Evolutionary conservation across 2,888 invertebrate genomes (phyloP).

Genomic region (Dryococelus australis): DNA sequence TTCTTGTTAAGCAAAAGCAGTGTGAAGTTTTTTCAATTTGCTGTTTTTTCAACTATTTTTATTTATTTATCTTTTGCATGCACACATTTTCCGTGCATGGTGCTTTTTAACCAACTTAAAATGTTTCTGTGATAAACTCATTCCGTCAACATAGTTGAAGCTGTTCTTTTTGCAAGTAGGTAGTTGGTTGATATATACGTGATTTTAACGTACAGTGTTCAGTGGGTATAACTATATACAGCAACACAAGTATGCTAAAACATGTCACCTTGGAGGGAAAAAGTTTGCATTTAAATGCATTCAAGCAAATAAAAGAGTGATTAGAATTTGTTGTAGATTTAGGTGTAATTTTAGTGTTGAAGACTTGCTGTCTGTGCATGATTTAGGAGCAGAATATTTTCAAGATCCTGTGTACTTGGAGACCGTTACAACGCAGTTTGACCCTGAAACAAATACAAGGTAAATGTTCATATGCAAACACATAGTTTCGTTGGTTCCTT

Average conservation of each 20-base stretch:
- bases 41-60: background rate
- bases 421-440: constrained; percentile 61
- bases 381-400: constrained; percentile 66
- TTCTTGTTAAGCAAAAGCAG: background rate
- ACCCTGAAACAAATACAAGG: constrained; percentile 64
- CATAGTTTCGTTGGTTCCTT: too few species aligned
- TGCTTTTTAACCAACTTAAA: background rate
- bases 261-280: too few species aligned
- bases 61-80: background rate
- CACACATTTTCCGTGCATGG: background rate
- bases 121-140: background rate
- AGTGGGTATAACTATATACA: background rate
- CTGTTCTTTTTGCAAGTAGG: too few species aligned
- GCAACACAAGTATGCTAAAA: background rate
- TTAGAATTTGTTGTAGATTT: too few species aligned
- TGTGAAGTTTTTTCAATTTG: background rate
- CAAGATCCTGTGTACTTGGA: constrained; percentile 63
- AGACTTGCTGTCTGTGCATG: background rate
- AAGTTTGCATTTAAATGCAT: too few species aligned
- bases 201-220: too few species aligned
- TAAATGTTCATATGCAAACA: constrained; percentile 52
- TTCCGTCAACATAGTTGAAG: too few species aligned
- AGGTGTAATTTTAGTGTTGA: too few species aligned
- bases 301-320: too few species aligned
- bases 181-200: too few species aligned